Evolutionary conservation across 1,140 invertebrate species (phyloP).

Genomic region (Elymnias hypermnestra): DNA sequence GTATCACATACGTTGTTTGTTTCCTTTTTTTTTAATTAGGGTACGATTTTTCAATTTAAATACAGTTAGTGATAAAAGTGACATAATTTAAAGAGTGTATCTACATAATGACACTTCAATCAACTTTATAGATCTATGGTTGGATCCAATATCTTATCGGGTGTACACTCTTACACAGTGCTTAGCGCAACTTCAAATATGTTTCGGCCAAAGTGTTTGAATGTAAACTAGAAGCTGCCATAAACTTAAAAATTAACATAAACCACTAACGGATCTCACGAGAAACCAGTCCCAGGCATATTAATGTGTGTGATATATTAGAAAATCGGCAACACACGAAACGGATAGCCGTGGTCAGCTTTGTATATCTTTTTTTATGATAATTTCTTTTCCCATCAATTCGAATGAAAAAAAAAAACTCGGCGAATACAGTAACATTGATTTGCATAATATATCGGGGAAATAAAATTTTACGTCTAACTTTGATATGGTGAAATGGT

Average conservation of each 20-base stretch:
- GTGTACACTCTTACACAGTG: conserved; percentile 1
- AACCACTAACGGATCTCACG: conserved; percentile 71
- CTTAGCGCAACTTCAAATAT: conserved; percentile 13
- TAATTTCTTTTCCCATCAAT: conserved; percentile 57
- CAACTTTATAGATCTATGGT: too few relatives aligned
- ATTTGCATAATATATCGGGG: conserved; percentile 51
- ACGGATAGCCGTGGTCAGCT: conserved; percentile 40
- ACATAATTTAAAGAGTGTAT: too few relatives aligned
- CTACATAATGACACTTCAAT: too few relatives aligned
- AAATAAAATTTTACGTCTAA: conserved; percentile 44
- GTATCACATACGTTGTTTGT: too few relatives aligned
- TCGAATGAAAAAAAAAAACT: conserved; percentile 31
- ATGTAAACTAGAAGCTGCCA: conserved; percentile 63
- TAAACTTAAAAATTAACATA: conserved; percentile 72
- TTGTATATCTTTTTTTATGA: conserved; percentile 56
- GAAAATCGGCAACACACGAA: conserved; percentile 64
- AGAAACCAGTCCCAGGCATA: conserved; percentile 60
- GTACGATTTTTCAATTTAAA: too few relatives aligned
- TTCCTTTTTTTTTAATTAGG: too few relatives aligned
- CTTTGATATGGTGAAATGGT: too few relatives aligned
- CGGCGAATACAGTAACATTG: conserved; percentile 30
- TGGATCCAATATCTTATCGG: conserved; percentile 30
- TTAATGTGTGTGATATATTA: conserved; percentile 73
- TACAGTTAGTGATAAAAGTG: too few relatives aligned
- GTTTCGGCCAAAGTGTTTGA: conserved; percentile 45